Evolutionary conservation across 2,888 invertebrate genomes (phyloP), one percentile per base, ranked within the genome.

Genomic region (Lordiphosa andalusiaca): DNA sequence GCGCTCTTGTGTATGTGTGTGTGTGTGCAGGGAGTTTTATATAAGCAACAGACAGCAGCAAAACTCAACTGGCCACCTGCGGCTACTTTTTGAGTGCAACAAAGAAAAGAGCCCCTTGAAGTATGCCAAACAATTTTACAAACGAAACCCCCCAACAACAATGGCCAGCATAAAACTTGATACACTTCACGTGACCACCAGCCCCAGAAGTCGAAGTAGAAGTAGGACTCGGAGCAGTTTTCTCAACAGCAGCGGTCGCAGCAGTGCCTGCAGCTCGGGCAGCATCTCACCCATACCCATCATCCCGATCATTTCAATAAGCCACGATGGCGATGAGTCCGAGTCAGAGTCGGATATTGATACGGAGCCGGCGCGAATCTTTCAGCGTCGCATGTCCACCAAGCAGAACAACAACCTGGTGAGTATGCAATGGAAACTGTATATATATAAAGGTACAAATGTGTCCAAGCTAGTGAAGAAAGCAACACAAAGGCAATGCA

Each of bases 371-470:
- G 94, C 93, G 71, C 92, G 91, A 88, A 92, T 93, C 75, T 93
- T 95, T 89, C 93, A 94, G 86, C 92, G 95, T 86, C 93, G 95
- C 85, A 92, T 95, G 88, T 95, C 95, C 63, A 95, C 95, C 64
- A 95, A 95, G 90, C 94, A 93, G 90, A 94, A 94, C 89, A 95
- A 94, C 89, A 92, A 93, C 90, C 92, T 94, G 92, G 95, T 95
- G 91, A 91, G 92, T 16, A 16, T 16, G 16, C 2, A 1, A 16
- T 16, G 16, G 1, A 16, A 16, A 16, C 1, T 16, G 16, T 16
- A 16, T 2, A 16, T 16, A 16, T 16, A 16, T n/a, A n/a, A n/a
- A n/a, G n/a, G n/a, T n/a, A n/a, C n/a, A n/a, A n/a, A n/a, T 16
- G 16, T 16, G 16, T 1, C 46, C 16, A 13, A 6, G n/a, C 6